Evolutionary conservation across 1,140 invertebrate species (phyloP).

Genomic region (Philotrypesis tridentata): DNA sequence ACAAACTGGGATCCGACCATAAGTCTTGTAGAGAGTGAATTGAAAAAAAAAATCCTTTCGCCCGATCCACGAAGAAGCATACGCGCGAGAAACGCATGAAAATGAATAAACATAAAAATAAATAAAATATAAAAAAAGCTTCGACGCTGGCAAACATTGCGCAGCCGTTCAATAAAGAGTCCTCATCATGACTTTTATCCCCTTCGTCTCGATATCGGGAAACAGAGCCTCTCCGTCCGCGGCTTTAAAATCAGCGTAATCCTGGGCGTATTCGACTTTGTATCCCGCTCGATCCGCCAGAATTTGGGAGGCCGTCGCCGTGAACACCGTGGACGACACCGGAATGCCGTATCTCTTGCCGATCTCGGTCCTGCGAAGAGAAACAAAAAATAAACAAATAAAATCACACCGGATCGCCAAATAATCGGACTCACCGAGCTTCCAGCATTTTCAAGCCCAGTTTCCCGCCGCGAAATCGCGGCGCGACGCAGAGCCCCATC

Average conservation of each 20-base stretch:
- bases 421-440: constrained; percentile 58
- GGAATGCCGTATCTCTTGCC: constrained; percentile 51
- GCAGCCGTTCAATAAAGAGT: constrained; percentile 10
- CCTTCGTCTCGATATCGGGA: constrained; percentile 49
- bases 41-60: too few relatives aligned
- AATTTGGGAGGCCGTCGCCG: constrained; percentile 54
- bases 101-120: too few relatives aligned
- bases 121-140: neutral
- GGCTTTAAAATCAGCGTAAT: constrained; percentile 51
- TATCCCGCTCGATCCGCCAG: constrained; percentile 52
- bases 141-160: neutral
- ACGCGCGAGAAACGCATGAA: too few relatives aligned
- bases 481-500: constrained; percentile 62
- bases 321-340: constrained; percentile 53
- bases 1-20: too few relatives aligned
- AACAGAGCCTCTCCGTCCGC: constrained; percentile 49
- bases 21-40: too few relatives aligned
- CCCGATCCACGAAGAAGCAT: too few relatives aligned
- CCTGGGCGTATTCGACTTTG: constrained; percentile 11
- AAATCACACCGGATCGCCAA: too few relatives aligned
- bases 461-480: constrained; percentile 61
- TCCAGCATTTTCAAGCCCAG: constrained; percentile 59
- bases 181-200: constrained; percentile 53
- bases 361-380: constrained; percentile 48
- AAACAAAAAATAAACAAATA: neutral